A percentile compares a stretch with the other conserved stretches of the same genome.
Conservation (phyloP, 2,888 invertebrate genomes). For the Pollenia labialis region DNA sequence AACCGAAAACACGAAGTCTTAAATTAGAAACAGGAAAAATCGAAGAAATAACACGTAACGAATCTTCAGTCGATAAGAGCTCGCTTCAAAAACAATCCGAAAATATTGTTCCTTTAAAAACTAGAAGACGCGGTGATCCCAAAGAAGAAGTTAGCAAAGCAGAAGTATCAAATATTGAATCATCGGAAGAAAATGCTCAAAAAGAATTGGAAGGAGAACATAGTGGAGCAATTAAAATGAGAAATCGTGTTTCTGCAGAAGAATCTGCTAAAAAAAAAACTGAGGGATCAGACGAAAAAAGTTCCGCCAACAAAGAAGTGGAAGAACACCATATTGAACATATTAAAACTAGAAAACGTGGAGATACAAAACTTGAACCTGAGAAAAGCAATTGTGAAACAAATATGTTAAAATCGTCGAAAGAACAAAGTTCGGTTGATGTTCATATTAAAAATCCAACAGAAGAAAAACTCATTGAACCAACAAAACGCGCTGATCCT, state of each 20-base stretch:
- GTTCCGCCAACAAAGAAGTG: background rate
- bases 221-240: background rate
- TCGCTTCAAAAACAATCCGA: background rate
- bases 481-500: background rate
- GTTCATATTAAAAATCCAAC: background rate
- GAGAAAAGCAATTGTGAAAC: background rate
- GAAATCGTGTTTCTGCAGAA: background rate
- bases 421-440: background rate
- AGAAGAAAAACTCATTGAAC: background rate
- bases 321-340: background rate
- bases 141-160: background rate
- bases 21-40: background rate
- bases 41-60: background rate
- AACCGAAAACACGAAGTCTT: background rate
- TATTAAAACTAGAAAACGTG: conserved; percentile 11
- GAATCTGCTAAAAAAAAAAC: background rate
- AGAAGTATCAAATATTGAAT: background rate
- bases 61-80: background rate
- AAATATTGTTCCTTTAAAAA: conserved; percentile 2
- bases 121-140: background rate
- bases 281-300: background rate
- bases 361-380: background rate
- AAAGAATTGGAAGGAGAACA: background rate
- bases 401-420: background rate
- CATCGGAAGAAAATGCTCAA: background rate